Evolutionary conservation across 2,797 vertebrate genomes (phyloP), one percentile per base, ranked within the genome.

Genomic region (Selene dorsalis): DNA sequence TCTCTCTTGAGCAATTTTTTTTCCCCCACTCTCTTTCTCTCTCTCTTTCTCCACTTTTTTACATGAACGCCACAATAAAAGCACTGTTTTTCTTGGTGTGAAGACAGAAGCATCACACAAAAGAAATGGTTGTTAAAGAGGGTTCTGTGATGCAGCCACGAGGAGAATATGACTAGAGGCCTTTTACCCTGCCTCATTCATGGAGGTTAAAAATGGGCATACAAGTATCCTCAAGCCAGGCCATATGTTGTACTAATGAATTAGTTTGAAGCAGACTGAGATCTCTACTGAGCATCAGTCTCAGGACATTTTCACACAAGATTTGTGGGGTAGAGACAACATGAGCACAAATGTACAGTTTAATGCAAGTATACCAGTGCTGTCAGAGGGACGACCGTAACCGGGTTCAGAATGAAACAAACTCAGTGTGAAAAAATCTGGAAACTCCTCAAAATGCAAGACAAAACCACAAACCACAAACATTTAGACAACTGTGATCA

Each of bases 211-310:
- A 65, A 65, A 26, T 6, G 22, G 22, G 12, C 32, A 35, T 6
- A 26, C 22, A 26, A 16, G 24, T 24, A 24, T 7, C 17, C 7
- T 61, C 3, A 67, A 3, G 22, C 35, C 5, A 20, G 22, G 55
- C 35, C 48, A n/a, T 3, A 45, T 0, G 3, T 16, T 17, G 32
- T 2, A 20, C 14, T 26, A 56, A 26, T 30, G 52, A 2, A 39
- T 41, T 22, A n/a, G 45, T 69, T 43, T 77, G 66, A 82, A 86
- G 77, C 77, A 66, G 73, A 77, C 69, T 2, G 75, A 85, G 38
- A 20, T 62, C 47, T 61, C 50, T 8, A 67, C 24, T 32, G 18
- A 68, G 30, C 48, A 20, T 77, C 20, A 17, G 67, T 22, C n/a
- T 2, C 18, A 60, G 62, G 62, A 43, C 6, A 4, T 18, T 73